Base-by-base conservation (phyloP, 2,797 vertebrate species). In the Acanthurus tractus region DNA sequence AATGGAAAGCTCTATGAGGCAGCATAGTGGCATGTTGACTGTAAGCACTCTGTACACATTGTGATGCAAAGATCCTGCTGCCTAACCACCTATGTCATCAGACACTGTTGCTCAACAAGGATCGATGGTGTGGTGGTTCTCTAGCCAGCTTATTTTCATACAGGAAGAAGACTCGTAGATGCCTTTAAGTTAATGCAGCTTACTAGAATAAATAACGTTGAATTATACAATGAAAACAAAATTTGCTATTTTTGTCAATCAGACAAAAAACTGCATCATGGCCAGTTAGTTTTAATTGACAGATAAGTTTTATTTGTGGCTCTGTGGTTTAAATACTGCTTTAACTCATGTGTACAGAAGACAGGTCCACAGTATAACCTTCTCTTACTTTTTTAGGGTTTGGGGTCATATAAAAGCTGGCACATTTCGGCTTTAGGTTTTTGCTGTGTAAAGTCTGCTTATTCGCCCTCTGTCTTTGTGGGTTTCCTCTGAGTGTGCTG, bases 61-160 rank as follows among this genome's bases (percentile, higher is more conserved):
- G 65, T 83, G 73, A 76, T 74, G 74, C 52, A 85, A 84, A 61
- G n/a, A 68, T 22, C 36, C 25, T 53, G 50, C 40, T 48, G 50
- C 42, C 49, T n/a, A 61, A 53, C 48, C 8, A 11, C 54, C 70
- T 66, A 36, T 53, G 8, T 44, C 13, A 44, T 38, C 46, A 63
- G 17, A 10, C 66, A 25, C 49, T 40, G 29, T 76, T 65, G 12
- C 45, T 18, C 10, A 72, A 79, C 40, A 48, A 53, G 18, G 18
- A 12, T 2, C 15, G n/a, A 1, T n/a, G n/a, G n/a, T n/a, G 0
- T 22, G 42, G 23, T 53, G 18, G 38, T 52, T 48, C 61, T 25
- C n/a, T 3, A 40, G 13, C 14, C 9, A 22, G 17, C 14, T 54
- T 22, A 38, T 20, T n/a, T 18, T 46, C 20, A 40, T 8, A 25